Percentiles rank a stretch among this genome's conserved stretches.
Conservation (phyloP, 2,797 vertebrate genomes). For the Dipus sagitta region DNA sequence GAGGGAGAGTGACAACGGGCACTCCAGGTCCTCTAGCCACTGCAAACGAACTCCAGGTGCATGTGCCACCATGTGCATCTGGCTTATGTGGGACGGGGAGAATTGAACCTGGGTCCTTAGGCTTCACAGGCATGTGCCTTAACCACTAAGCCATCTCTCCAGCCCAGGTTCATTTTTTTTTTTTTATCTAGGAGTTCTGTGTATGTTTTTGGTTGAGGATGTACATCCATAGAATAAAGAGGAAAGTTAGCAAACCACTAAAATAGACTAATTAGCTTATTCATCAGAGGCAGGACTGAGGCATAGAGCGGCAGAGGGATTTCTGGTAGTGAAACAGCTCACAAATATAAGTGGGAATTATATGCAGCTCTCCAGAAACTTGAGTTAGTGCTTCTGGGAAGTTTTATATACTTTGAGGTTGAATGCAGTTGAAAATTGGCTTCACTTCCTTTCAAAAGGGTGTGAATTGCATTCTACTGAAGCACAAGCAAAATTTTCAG, state of each 20-base stretch:
- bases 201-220: slow-evolving; percentile 46
- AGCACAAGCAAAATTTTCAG: slow-evolving; percentile 22
- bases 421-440: slow-evolving; percentile 53
- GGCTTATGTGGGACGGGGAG: too few species aligned
- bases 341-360: neutral
- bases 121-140: too few species aligned
- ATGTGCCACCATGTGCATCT: too few species aligned
- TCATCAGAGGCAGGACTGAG: slow-evolving; percentile 41
- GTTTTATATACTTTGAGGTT: slow-evolving; percentile 34
- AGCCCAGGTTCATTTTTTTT: neutral
- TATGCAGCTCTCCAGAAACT: slow-evolving; percentile 15
- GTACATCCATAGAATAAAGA: neutral
- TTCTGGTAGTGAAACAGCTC: slow-evolving; percentile 20
- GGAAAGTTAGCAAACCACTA: neutral
- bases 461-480: neutral
- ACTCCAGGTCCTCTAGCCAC: too few species aligned
- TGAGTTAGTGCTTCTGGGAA: slow-evolving; percentile 8
- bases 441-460: neutral
- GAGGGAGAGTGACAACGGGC: too few species aligned
- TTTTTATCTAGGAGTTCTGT: slow-evolving; percentile 13
- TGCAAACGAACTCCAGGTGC: too few species aligned
- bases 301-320: slow-evolving; percentile 33
- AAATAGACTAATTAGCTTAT: slow-evolving; percentile 30
- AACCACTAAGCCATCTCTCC: too few species aligned
- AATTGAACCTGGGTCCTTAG: too few species aligned